A percentile compares a stretch with the other conserved stretches of the same genome.
Evolutionary conservation across 2,797 vertebrate genomes (phyloP).

Genomic region (Pygocentrus nattereri): DNA sequence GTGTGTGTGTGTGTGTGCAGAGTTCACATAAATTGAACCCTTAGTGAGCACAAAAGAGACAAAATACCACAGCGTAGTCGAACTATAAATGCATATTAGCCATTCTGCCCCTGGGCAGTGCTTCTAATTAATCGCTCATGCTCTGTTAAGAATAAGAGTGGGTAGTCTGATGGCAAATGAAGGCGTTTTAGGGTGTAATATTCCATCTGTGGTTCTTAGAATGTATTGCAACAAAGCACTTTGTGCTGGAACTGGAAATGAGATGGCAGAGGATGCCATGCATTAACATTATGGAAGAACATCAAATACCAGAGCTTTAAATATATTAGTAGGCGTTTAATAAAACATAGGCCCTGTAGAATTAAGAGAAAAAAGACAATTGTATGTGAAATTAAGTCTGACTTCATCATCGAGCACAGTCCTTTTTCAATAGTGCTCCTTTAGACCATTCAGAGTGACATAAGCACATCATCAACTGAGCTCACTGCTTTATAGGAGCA

Average conservation of each 20-base stretch:
- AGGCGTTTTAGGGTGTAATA: slow-evolving; percentile 51
- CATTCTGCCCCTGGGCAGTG: slow-evolving; percentile 59
- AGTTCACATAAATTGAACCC: neutral
- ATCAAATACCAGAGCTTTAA: slow-evolving; percentile 5
- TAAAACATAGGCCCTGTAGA: slow-evolving; percentile 16
- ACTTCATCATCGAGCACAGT: neutral
- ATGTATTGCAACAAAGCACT: slow-evolving; percentile 12
- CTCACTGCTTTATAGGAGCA: neutral
- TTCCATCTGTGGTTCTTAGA: slow-evolving; percentile 46
- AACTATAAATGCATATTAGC: slow-evolving; percentile 67
- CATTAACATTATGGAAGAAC: slow-evolving; percentile 23
- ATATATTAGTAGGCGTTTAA: slow-evolving; percentile 6
- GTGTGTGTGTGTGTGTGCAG: too few species aligned
- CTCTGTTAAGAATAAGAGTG: slow-evolving; percentile 59
- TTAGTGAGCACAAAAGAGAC: slow-evolving; percentile 4
- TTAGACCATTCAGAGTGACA: neutral
- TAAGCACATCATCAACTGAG: neutral
- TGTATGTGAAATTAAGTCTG: slow-evolving; percentile 20
- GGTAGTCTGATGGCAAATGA: slow-evolving; percentile 58
- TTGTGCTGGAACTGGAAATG: slow-evolving; percentile 21
- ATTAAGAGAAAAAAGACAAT: slow-evolving; percentile 3
- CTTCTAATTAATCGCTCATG: slow-evolving; percentile 67
- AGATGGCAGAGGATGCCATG: slow-evolving; percentile 12
- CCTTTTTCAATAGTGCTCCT: neutral
- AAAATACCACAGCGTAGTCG: slow-evolving; percentile 23